Conservation (phyloP, 1,140 invertebrate genomes). For the Tetramorium parvispinum region DNA sequence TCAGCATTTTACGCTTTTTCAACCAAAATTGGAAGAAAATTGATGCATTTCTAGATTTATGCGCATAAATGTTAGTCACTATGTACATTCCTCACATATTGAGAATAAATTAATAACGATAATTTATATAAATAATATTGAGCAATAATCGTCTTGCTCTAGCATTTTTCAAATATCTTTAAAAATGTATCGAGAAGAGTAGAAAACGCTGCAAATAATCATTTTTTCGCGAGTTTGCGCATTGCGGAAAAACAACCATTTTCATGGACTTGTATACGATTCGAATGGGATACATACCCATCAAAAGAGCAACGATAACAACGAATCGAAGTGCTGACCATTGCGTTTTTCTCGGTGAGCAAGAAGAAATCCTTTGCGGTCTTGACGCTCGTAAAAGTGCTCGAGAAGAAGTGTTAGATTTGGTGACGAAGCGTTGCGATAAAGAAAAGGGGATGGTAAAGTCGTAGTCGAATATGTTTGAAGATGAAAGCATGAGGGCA, state of each 20-base stretch:
- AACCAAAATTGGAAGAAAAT: background rate
- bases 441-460: conserved; percentile 16
- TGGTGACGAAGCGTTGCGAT: conserved; percentile 12
- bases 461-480: background rate
- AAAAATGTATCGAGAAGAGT: background rate
- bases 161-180: background rate
- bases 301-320: conserved; percentile 42
- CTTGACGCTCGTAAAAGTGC: conserved; percentile 33
- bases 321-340: conserved; percentile 50
- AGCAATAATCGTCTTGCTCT: background rate
- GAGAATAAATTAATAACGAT: background rate
- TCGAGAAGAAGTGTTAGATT: conserved; percentile 23
- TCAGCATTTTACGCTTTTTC: background rate
- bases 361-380: background rate
- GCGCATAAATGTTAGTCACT: background rate
- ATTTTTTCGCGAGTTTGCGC: conserved; percentile 9
- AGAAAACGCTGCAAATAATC: background rate
- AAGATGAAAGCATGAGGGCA: background rate
- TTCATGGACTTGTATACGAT: background rate
- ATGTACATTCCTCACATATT: background rate
- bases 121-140: background rate
- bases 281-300: background rate
- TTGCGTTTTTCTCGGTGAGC: conserved; percentile 18
- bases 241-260: conserved; percentile 21
- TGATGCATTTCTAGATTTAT: too few species aligned